Conservation (phyloP, 2,797 vertebrate genomes). For the Chaetophractus vellerosus region DNA sequence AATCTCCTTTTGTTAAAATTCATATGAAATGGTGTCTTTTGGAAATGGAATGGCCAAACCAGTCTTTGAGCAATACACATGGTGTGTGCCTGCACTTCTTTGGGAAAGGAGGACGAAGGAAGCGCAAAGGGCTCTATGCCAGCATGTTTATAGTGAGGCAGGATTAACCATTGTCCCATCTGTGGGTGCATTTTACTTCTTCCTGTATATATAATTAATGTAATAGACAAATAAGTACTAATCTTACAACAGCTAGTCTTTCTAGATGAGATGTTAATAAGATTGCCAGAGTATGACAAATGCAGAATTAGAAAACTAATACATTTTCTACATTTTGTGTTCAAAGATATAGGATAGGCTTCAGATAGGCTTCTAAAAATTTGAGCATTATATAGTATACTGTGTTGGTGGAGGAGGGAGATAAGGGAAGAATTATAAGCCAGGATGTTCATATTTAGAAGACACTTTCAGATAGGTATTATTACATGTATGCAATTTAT, state of each 20-base stretch:
- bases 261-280: background rate
- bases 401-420: no score
- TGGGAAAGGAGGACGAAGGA: background rate
- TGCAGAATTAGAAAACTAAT: background rate
- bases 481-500: no score
- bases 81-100: background rate
- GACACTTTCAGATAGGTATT: no score
- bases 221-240: background rate
- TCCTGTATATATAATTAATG: background rate
- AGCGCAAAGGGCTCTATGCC: background rate
- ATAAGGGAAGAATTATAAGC: no score
- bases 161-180: background rate
- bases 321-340: background rate
- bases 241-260: background rate
- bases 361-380: no score
- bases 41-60: background rate
- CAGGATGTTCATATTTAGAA: no score
- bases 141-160: background rate
- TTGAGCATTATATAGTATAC: no score
- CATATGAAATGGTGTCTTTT: background rate
- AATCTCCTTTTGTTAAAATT: background rate
- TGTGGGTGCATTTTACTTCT: background rate
- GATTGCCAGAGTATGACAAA: background rate
- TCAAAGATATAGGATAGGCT: background rate
- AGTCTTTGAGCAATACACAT: background rate